Percentiles rank a stretch among this genome's conserved stretches.
Evolutionary conservation across 1,140 invertebrate species (phyloP).

Genomic region (Luehdorfia chinensis): DNA sequence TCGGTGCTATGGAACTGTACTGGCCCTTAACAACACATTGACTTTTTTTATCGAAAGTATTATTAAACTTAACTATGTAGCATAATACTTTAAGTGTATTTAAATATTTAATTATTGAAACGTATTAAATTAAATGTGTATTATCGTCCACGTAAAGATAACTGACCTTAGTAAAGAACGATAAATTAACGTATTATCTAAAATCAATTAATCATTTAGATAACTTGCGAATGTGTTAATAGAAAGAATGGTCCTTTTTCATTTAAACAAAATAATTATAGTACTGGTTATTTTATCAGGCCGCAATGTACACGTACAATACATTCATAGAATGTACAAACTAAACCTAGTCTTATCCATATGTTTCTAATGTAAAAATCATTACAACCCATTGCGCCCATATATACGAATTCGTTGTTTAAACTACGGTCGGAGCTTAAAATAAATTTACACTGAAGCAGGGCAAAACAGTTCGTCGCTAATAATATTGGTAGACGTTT

Average conservation of each 20-base stretch:
- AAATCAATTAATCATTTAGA: conserved; percentile 4
- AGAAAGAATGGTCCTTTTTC: no score
- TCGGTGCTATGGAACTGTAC: conserved; percentile 54
- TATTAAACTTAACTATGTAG: neutral
- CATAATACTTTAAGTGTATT: no score
- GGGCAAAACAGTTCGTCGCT: conserved; percentile 25
- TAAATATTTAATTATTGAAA: no score
- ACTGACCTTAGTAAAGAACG: conserved; percentile 4
- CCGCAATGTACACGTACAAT: no score
- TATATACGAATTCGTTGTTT: conserved; percentile 60
- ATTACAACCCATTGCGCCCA: conserved; percentile 59
- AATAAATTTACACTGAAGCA: conserved; percentile 56
- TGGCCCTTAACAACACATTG: conserved; percentile 38
- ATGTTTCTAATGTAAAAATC: conserved; percentile 39
- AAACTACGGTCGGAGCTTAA: conserved; percentile 54
- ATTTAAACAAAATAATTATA: no score
- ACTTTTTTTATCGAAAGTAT: neutral
- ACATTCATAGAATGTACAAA: no score
- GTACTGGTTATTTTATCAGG: no score
- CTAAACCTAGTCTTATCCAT: conserved; percentile 46
- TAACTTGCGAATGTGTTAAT: no score
- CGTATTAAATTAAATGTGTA: no score
- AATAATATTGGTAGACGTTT: conserved; percentile 19
- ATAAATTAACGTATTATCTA: conserved; percentile 1
- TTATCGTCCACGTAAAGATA: neutral